These are phyloP conservation scores for Euplexia lucipara DNA, from an alignment of 2,888 invertebrate genomes.

Conservation along the genomic window DNA sequence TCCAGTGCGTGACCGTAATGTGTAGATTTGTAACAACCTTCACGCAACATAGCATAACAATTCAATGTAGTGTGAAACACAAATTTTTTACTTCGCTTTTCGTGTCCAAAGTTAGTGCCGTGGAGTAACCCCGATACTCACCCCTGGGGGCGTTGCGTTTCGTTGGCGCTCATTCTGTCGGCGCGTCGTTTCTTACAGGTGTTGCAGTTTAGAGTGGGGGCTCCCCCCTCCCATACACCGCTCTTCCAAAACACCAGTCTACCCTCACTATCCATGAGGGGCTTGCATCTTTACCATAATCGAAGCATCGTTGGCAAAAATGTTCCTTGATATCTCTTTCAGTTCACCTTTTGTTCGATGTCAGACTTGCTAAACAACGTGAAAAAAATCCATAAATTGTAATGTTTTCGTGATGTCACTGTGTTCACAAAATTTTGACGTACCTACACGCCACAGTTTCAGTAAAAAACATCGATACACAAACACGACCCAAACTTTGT, in stretches of 20 bases:
- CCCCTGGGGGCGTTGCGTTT: slow-evolving; percentile 79
- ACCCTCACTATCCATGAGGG: slow-evolving; percentile 87
- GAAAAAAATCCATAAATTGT: slow-evolving; percentile 15
- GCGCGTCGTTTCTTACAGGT: slow-evolving; percentile 87
- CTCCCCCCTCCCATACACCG: slow-evolving; percentile 86
- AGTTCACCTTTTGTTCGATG: slow-evolving; percentile 20
- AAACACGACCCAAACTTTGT: slow-evolving; percentile 69
- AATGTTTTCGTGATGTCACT: slow-evolving; percentile 50
- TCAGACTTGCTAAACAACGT: slow-evolving; percentile 14
- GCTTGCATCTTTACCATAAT: slow-evolving; percentile 69
- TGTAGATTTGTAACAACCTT: slow-evolving; percentile 34
- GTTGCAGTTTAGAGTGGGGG: slow-evolving; percentile 85
- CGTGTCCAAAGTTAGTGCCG: slow-evolving; percentile 5
- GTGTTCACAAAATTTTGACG: slow-evolving; percentile 62
- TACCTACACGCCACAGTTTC: slow-evolving; percentile 55
- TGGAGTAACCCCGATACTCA: slow-evolving; percentile 68
- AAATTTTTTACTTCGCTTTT: slow-evolving; percentile 7
- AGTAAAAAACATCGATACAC: slow-evolving; percentile 67
- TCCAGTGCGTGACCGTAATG: slow-evolving; percentile 40
- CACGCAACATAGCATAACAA: slow-evolving; percentile 8
- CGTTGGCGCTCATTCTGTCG: slow-evolving; percentile 86
- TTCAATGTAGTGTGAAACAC: slow-evolving; percentile 1
- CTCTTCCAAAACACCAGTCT: slow-evolving; percentile 87
- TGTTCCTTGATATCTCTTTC: slow-evolving; percentile 11
- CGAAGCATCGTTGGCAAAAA: slow-evolving; percentile 45